These are phyloP conservation scores for Micronycteris hirsuta DNA, from an alignment of 2,113 vertebrate species.

Conservation along the genomic window DNA sequence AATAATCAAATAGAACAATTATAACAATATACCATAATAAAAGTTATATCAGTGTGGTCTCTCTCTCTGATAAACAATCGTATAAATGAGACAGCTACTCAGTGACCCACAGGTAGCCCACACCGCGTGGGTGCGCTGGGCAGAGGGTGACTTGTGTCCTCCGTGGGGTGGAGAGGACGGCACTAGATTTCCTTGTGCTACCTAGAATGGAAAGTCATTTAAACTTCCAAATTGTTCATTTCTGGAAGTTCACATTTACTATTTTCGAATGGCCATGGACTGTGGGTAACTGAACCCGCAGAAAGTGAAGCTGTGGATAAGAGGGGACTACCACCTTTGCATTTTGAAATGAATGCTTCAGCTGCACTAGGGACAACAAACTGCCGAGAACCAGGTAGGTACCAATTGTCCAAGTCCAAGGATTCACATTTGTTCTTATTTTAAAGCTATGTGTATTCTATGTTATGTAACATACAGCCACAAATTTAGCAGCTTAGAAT, in stretches of 20 bases:
- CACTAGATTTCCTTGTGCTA: neutral
- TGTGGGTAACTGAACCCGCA: neutral
- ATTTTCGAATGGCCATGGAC: neutral
- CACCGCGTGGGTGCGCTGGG: neutral
- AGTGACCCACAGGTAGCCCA: neutral
- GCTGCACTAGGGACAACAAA: neutral
- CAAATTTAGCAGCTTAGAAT: neutral
- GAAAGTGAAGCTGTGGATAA: too few relatives aligned
- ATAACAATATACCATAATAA: neutral
- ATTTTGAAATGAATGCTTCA: neutral
- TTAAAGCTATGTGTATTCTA: neutral
- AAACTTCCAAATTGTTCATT: neutral
- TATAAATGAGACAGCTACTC: neutral
- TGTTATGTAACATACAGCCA: neutral
- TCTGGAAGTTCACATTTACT: neutral
- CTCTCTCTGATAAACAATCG: neutral
- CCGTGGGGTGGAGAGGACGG: neutral
- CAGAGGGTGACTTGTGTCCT: neutral
- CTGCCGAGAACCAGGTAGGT: neutral
- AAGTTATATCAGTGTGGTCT: neutral
- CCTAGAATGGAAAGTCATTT: neutral
- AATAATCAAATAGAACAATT: neutral
- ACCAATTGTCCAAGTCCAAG: neutral
- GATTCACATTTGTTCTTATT: neutral
- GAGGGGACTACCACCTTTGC: neutral